Evolutionary conservation across 1,140 invertebrate species (phyloP), one percentile per base, ranked within the genome.

Genomic region (Chrysoperla carnea): DNA sequence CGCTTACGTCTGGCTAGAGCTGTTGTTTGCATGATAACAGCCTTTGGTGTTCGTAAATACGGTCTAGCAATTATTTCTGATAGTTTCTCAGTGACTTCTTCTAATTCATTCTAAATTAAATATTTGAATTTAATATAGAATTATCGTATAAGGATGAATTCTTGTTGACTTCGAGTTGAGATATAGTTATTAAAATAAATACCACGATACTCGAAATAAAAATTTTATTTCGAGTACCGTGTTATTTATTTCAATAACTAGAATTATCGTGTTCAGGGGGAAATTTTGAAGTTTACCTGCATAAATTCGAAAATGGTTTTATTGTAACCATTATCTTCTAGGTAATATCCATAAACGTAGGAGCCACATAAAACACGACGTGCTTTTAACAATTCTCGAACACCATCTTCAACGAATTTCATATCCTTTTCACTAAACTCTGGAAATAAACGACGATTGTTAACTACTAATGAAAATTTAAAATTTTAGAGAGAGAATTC

Each of bases 271-370:
- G 8, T 33, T 11, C 6, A 33, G 2, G n/a, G 6, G 6, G 4
- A 33, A 23, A 2, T 23, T 5, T 23, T 23, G 2, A 35, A 47
- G 44, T 12, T 52, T 59, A 76, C 74, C 68, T 77, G 76, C 72
- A 81, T 76, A 51, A 75, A 76, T 57, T 81, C 76, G 61, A 80
- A 81, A 31, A 78, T 76, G 41, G 69, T 70, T 56, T 74, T 75
- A 51, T 76, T 77, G 50, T 76, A 75, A 2, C 73, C 72, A 52
- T 74, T 73, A 50, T 75, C 74, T 51, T 68, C 69, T 12, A 80
- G 52, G 51, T 76, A 78, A 54, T 72, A 80, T 2, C 75, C 76
- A 58, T 77, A 78, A 2, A 77, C 73, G 55, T 79, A 78, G 7
- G 74, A 76, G 36, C 74, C 77, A 55, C 75, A 76, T 3, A 81